Evolutionary conservation across 2,797 vertebrate species (phyloP), one percentile per base, ranked within the genome.

Genomic region (Rachycentron canadum): DNA sequence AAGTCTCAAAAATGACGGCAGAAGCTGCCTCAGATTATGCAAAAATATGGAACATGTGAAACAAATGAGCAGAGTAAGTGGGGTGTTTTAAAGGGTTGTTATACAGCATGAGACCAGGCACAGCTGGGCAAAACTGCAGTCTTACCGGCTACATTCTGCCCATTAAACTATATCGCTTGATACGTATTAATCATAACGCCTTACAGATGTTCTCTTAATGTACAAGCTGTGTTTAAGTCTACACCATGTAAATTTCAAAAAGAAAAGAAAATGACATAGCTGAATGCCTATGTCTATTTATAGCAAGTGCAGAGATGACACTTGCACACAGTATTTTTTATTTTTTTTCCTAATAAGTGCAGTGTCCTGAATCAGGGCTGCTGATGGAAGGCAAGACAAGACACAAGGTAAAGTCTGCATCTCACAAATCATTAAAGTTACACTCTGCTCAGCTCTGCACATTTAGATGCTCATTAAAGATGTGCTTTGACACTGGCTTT

Each of bases 381-480:
- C 78, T 78, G 81, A 80, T 72, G 73, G 82, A 86, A 75, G 63
- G 57, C 43, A 81, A n/a, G n/a, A n/a, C n/a, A n/a, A n/a, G 66
- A n/a, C 12, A 36, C 30, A 17, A 2, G 79, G 73, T 67, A 81
- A 79, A 75, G 60, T 86, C 57, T 79, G 83, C 83, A 77, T 73
- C 59, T 62, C 69, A 71, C 85, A 73, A 84, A 89, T 88, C 78
- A 85, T 89, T 89, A 90, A 77, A 86, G 85, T 74, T 70, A 57
- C 53, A 73, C 77, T 81, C 62, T 68, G 77, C 80, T 75, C 76
- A 61, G 73, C 86, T 88, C 79, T 47, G 87, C 85, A 90, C 87
- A 87, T 88, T 87, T 69, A 86, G 75, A 41, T 64, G 82, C 84
- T 91, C 89, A 86, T 88, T 89, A 91, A 83, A 79, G 73, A 57